Percentiles rank a stretch among this genome's conserved stretches.
These are phyloP conservation scores for Crambe crambe DNA, from an alignment of 37 sponge, comb jelly and placozoan species.

Conservation along the genomic window DNA sequence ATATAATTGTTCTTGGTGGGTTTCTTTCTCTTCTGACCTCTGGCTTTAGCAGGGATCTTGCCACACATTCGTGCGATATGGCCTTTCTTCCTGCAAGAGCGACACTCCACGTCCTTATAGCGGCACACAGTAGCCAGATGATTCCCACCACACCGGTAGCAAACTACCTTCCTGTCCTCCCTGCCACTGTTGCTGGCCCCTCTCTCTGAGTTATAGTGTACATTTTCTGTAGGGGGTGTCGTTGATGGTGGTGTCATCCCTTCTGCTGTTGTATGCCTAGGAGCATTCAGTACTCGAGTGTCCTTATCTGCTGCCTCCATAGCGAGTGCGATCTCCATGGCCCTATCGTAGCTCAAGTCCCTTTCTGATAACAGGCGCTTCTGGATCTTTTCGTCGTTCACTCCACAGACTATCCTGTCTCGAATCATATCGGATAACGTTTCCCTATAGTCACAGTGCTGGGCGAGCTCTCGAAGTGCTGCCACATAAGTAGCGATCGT, in stretches of 20 bases:
- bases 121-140: slow-evolving; percentile 22
- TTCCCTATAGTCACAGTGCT: slow-evolving; percentile 3
- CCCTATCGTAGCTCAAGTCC: slow-evolving; percentile 22
- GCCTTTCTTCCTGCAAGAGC: slow-evolving; percentile 3
- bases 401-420: slow-evolving; percentile 25
- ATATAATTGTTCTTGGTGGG: too few relatives aligned
- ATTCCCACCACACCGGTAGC: not conserved
- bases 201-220: slow-evolving; percentile 1
- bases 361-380: slow-evolving; percentile 28
- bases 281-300: not conserved
- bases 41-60: too few relatives aligned
- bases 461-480: not conserved
- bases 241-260: too few relatives aligned
- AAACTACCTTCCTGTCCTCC: not conserved
- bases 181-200: not conserved
- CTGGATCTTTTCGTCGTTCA: slow-evolving; percentile 17
- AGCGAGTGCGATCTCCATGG: slow-evolving; percentile 34
- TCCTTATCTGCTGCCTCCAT: slow-evolving; percentile 37
- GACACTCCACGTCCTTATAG: slow-evolving; percentile 4
- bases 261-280: not conserved
- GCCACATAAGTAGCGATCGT: slow-evolving; percentile 14
- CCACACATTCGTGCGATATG: slow-evolving; percentile 21
- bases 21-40: too few relatives aligned
- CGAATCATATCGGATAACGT: not conserved
- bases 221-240: too few relatives aligned